Conservation (phyloP, 2,888 invertebrate species). For the Coenonympha arcania region DNA sequence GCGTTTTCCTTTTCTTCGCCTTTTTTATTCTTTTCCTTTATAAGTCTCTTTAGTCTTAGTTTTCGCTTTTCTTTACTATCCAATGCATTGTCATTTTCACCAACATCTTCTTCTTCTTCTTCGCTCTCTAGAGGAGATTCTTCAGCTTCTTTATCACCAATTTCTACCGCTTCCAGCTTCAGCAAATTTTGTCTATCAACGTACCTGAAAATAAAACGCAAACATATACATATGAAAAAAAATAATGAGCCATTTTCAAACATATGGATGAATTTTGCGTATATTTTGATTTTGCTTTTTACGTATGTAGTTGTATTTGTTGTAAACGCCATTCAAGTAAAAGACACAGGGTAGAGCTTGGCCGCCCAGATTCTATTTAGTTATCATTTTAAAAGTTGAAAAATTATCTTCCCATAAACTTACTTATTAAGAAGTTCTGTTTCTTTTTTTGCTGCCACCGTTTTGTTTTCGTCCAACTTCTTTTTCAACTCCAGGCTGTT, state of each 20-base stretch:
- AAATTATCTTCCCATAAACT: slow-evolving; percentile 29
- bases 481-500: slow-evolving; percentile 65
- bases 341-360: no score
- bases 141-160: slow-evolving; percentile 64
- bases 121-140: slow-evolving; percentile 63
- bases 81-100: slow-evolving; percentile 40
- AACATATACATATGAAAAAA: background rate
- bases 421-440: slow-evolving; percentile 73
- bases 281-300: no score
- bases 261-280: no score
- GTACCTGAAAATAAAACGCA: slow-evolving; percentile 41
- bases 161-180: slow-evolving; percentile 58
- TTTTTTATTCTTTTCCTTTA: slow-evolving; percentile 48
- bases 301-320: no score
- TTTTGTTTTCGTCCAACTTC: slow-evolving; percentile 74
- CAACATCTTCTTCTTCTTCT: slow-evolving; percentile 60
- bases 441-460: slow-evolving; percentile 63
- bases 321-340: no score
- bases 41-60: slow-evolving; percentile 48
- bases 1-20: slow-evolving; percentile 21
- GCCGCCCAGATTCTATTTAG: background rate
- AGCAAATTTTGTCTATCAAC: slow-evolving; percentile 60
- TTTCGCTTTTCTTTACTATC: slow-evolving; percentile 53
- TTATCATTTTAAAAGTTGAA: background rate
- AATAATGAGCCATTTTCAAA: no score